These are phyloP conservation scores for Halocynthia aurantium DNA, from an alignment of 23 tunicate genomes.

Conservation along the genomic window DNA sequence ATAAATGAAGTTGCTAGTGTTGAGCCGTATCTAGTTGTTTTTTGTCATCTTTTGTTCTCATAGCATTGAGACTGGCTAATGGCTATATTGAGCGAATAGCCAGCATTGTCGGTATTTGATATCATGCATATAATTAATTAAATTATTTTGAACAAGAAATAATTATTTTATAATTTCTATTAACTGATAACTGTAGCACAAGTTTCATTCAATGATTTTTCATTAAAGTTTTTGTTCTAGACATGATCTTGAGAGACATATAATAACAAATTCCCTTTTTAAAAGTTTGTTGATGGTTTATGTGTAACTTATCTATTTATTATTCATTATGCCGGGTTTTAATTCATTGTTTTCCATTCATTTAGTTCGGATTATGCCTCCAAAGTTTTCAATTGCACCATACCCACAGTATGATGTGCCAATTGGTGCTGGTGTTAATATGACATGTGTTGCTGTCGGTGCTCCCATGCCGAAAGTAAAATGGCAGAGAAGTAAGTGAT, in stretches of 20 bases:
- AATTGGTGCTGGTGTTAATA: conserved; percentile 35
- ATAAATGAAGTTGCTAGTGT: no score
- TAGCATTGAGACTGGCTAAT: no score
- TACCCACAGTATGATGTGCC: conserved; percentile 50
- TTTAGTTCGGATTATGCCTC: conserved; percentile 43
- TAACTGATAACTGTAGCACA: not conserved
- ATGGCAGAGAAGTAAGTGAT: conserved; percentile 72
- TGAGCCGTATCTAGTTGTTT: no score
- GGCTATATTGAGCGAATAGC: no score
- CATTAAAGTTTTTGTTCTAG: no score
- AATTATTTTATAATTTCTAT: not conserved
- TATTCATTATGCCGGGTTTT: not conserved
- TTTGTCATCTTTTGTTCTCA: no score
- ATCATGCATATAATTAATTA: not conserved
- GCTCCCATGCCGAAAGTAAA: conserved; percentile 83
- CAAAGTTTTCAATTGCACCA: conserved; percentile 63
- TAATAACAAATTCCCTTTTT: not conserved
- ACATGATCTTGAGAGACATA: not conserved
- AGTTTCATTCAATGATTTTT: no score
- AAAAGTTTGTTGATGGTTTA: not conserved
- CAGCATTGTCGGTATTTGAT: not conserved
- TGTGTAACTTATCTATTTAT: not conserved
- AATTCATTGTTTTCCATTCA: not conserved
- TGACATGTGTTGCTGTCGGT: conserved; percentile 90
- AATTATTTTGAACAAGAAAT: not conserved